A percentile compares a stretch with the other conserved stretches of the same genome.
phyloP scores from a whole-genome alignment of 2,113 vertebrate genomes.

The Gavialis gangeticus region DNA sequence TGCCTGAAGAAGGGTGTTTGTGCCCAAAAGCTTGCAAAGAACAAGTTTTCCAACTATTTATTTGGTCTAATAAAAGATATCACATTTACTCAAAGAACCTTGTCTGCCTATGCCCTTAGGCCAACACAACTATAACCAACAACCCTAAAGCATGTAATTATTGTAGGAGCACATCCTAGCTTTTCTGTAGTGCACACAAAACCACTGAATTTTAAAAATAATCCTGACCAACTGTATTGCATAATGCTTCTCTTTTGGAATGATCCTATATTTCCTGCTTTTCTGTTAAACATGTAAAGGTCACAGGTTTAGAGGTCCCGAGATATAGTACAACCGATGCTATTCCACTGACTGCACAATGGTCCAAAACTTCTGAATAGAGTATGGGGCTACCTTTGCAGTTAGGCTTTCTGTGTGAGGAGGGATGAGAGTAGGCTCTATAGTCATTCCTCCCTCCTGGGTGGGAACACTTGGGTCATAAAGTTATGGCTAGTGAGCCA shows the following conservation, averaged over 20 bases:
- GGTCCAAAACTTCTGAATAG: fast-evolving
- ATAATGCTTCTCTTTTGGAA: neutral
- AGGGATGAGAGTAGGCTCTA: neutral
- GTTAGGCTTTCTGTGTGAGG: no score
- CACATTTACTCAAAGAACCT: no score
- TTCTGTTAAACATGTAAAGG: neutral
- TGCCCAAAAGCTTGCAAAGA: no score
- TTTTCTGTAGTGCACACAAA: neutral
- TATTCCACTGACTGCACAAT: neutral
- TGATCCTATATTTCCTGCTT: neutral
- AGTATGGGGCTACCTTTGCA: neutral
- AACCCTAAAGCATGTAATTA: neutral
- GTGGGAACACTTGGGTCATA: neutral
- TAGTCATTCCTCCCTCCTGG: fast-evolving
- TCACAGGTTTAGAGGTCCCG: neutral
- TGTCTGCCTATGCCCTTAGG: no score
- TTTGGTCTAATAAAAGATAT: no score
- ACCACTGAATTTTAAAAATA: neutral
- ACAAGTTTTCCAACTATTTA: no score
- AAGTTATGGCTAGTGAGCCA: neutral
- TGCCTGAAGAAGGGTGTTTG: no score
- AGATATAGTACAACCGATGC: fast-evolving
- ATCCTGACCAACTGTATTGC: fast-evolving
- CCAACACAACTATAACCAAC: no score
- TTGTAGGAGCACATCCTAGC: neutral